phyloP scores from a whole-genome alignment of 2,888 invertebrate species.

The Biston stratarius region DNA sequence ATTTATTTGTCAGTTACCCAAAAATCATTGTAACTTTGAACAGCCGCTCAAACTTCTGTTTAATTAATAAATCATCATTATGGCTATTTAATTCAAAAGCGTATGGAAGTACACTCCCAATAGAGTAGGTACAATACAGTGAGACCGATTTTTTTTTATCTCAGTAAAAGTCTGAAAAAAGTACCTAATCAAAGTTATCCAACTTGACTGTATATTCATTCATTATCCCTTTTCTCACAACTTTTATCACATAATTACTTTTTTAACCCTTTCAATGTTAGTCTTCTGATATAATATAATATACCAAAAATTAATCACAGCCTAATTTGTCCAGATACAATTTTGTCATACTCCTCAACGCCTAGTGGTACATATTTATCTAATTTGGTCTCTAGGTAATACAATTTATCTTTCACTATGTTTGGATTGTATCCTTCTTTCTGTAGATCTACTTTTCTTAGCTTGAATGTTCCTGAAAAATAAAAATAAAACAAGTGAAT shows the following conservation, averaged over 20 bases:
- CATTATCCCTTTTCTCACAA: constrained; percentile 25
- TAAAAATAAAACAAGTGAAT: constrained; percentile 9
- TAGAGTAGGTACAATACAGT: too few species aligned
- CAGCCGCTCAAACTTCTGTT: too few species aligned
- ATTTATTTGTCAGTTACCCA: too few species aligned
- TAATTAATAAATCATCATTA: too few species aligned
- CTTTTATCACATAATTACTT: constrained; percentile 29
- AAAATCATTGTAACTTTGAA: too few species aligned
- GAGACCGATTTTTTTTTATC: too few species aligned
- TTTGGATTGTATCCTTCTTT: constrained; percentile 94
- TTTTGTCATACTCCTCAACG: constrained; percentile 90
- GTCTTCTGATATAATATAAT: neutral
- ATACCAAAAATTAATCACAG: constrained; percentile 81
- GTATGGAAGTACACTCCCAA: too few species aligned
- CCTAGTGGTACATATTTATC: constrained; percentile 91
- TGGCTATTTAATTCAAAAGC: too few species aligned
- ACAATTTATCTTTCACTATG: constrained; percentile 91
- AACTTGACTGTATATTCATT: too few species aligned
- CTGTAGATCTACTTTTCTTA: constrained; percentile 97
- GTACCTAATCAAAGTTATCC: too few species aligned
- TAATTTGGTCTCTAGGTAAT: constrained; percentile 89
- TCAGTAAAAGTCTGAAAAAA: too few species aligned
- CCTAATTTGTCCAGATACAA: constrained; percentile 91
- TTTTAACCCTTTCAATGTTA: constrained; percentile 1
- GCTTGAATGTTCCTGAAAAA: constrained; percentile 96